Evolutionary conservation across 2,113 vertebrate genomes (phyloP).

Genomic region (Lichenostomus cassidix): DNA sequence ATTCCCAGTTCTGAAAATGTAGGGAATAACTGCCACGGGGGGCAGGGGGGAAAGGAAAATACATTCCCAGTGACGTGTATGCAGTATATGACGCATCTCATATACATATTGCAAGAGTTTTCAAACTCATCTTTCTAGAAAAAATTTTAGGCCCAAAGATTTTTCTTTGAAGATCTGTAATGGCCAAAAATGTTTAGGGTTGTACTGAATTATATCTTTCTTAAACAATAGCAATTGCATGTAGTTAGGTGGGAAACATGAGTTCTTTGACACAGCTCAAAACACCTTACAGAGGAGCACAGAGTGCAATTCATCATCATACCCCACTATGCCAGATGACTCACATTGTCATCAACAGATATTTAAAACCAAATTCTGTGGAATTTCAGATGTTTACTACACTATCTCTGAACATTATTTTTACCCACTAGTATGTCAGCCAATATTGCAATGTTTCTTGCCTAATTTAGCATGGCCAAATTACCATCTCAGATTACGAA

Average conservation of each 20-base stretch:
- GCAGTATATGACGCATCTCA: background rate
- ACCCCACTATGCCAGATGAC: background rate
- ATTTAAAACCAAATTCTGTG: background rate
- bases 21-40: background rate
- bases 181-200: background rate
- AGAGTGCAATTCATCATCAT: background rate
- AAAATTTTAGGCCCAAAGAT: background rate
- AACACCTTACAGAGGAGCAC: background rate
- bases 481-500: background rate
- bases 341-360: background rate
- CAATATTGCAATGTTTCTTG: background rate
- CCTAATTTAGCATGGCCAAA: background rate
- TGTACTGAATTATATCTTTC: background rate
- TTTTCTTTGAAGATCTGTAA: background rate
- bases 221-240: background rate
- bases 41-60: background rate
- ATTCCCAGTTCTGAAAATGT: background rate
- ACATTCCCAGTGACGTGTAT: background rate
- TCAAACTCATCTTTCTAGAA: background rate
- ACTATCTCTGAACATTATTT: background rate
- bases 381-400: background rate
- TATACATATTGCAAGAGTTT: background rate
- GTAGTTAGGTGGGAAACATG: background rate
- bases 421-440: background rate
- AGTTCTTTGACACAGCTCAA: background rate